These are phyloP conservation scores for Celastrina argiolus DNA, from an alignment of 2,888 invertebrate species.

Conservation along the genomic window DNA sequence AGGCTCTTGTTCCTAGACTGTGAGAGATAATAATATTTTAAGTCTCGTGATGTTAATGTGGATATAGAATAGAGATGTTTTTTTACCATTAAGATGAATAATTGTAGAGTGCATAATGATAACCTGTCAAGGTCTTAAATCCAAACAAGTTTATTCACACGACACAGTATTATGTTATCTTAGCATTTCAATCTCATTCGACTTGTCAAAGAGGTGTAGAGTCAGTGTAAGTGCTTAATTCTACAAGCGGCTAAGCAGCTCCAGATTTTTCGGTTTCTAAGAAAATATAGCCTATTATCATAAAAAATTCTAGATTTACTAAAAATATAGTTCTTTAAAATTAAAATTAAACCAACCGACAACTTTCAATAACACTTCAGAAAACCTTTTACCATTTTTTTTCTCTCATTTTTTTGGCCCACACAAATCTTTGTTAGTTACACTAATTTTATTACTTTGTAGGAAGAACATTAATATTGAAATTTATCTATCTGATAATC, in stretches of 20 bases:
- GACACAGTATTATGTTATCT: not conserved
- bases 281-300: no score
- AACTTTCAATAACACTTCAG: no score
- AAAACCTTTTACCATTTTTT: no score
- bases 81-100: not conserved
- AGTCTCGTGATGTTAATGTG: not conserved
- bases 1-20: no score
- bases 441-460: not conserved
- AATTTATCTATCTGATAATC: not conserved
- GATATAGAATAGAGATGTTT: not conserved
- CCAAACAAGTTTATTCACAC: conserved; percentile 4
- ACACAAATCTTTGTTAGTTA: no score
- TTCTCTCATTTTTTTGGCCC: no score
- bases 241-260: not conserved
- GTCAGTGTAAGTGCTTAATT: not conserved
- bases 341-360: no score
- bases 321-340: no score
- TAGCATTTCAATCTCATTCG: not conserved
- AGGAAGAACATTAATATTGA: not conserved
- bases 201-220: not conserved
- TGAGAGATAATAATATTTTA: no score
- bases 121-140: not conserved
- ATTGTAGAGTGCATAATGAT: conserved; percentile 1
- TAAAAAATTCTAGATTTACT: no score
- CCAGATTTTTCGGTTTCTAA: not conserved